Conservation (phyloP, 2,888 invertebrate species). For the Desoria tigrina region DNA sequence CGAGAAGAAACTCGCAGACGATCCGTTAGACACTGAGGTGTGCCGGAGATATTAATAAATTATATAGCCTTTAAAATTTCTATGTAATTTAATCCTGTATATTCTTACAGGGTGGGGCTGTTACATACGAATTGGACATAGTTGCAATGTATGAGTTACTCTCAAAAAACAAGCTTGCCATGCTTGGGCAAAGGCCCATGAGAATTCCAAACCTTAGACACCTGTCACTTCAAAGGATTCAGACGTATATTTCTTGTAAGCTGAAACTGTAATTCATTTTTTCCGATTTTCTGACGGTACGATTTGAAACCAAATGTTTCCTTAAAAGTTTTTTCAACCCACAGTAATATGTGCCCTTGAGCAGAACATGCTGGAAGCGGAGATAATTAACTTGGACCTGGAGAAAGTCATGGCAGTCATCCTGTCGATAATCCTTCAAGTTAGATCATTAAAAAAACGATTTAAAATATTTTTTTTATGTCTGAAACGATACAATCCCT, state of each 20-base stretch:
- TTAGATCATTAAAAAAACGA: not conserved
- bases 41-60: not conserved
- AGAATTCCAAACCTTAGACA: slow-evolving; percentile 37
- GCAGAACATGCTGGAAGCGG: slow-evolving; percentile 50
- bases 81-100: no score
- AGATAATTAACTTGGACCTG: slow-evolving; percentile 41
- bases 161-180: slow-evolving; percentile 31
- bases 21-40: slow-evolving; percentile 42
- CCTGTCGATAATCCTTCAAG: slow-evolving; percentile 7
- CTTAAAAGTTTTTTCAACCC: not conserved
- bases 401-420: slow-evolving; percentile 48
- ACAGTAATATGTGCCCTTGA: slow-evolving; percentile 49
- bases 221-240: slow-evolving; percentile 29
- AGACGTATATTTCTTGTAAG: slow-evolving; percentile 45
- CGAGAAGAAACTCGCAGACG: slow-evolving; percentile 37
- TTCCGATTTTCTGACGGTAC: not conserved
- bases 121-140: slow-evolving; percentile 32
- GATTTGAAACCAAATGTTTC: not conserved
- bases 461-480: not conserved
- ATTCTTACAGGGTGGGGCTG: not conserved
- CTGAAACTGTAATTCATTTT: no score
- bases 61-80: no score
- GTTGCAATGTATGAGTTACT: slow-evolving; percentile 40
- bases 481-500: no score
- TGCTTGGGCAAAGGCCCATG: slow-evolving; percentile 44